Evolutionary conservation across 2,113 vertebrate species (phyloP).

Genomic region (Pachypanchax playfairii): DNA sequence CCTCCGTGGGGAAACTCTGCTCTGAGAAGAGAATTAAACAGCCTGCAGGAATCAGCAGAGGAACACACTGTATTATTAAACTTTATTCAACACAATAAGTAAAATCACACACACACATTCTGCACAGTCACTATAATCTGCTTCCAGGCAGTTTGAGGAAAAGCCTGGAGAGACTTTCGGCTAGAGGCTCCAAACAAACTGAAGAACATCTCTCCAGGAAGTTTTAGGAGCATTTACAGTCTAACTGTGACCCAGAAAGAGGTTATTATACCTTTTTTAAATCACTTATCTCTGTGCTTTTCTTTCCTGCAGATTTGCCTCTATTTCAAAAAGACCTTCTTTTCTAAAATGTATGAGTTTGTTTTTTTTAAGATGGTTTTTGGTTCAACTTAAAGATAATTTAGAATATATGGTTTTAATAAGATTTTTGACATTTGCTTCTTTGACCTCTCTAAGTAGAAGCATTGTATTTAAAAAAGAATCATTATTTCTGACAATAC

Average conservation of each 20-base stretch:
- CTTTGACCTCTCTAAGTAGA: no score
- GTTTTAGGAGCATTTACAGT: background rate
- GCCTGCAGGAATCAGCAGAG: slow-evolving; percentile 41
- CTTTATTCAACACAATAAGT: slow-evolving; percentile 29
- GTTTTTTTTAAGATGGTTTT: background rate
- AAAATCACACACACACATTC: slow-evolving; percentile 1
- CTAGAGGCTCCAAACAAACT: slow-evolving; percentile 17
- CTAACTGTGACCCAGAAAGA: slow-evolving; percentile 16
- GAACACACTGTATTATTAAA: slow-evolving; percentile 33
- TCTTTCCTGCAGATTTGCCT: background rate
- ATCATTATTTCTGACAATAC: no score
- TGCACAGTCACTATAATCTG: slow-evolving; percentile 20
- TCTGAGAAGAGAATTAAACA: slow-evolving; percentile 33
- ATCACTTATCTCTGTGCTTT: background rate
- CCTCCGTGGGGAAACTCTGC: background rate
- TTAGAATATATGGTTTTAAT: no score
- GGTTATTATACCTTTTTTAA: background rate
- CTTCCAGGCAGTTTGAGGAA: slow-evolving; percentile 19
- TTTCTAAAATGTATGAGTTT: background rate
- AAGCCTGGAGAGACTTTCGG: background rate
- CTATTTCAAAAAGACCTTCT: background rate
- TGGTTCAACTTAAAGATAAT: background rate
- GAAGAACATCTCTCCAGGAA: slow-evolving; percentile 14
- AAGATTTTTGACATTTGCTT: no score
- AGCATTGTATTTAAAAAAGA: no score